Evolutionary conservation across 2,797 vertebrate species (phyloP).

Genomic region (Furcifer pardalis): DNA sequence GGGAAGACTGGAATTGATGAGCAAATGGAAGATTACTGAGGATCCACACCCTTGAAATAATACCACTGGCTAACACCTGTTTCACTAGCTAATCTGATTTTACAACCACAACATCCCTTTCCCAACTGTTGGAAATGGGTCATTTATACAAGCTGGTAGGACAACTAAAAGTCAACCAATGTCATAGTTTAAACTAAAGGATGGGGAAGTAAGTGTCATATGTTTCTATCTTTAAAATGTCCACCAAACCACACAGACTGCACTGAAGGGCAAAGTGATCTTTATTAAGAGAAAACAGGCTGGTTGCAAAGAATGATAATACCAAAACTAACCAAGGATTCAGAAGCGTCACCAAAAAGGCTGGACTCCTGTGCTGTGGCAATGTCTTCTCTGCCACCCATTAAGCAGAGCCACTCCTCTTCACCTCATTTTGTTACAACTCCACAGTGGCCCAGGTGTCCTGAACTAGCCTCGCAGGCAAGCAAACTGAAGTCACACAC

Average conservation of each 20-base stretch:
- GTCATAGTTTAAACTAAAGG: not conserved
- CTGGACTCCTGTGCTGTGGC: not conserved
- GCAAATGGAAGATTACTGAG: constrained; percentile 53
- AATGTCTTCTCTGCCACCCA: not conserved
- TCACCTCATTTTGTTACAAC: not conserved
- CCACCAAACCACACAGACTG: constrained; percentile 25
- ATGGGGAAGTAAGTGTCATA: constrained; percentile 10
- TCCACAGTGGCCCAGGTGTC: not conserved
- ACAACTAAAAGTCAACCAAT: constrained; percentile 21
- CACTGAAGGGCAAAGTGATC: not conserved
- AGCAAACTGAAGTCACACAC: not conserved
- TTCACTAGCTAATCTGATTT: constrained; percentile 49
- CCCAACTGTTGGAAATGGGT: constrained; percentile 32
- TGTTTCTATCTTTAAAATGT: constrained; percentile 39
- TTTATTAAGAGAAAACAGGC: constrained; percentile 33
- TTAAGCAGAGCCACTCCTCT: too few relatives aligned
- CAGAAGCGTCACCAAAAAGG: not conserved
- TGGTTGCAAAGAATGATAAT: not conserved
- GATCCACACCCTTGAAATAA: constrained; percentile 52
- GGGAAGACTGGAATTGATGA: too few relatives aligned
- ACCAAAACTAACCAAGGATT: not conserved
- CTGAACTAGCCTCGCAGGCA: not conserved
- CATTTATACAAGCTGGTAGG: constrained; percentile 32
- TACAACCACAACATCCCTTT: constrained; percentile 32
- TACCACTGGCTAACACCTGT: constrained; percentile 24